These are phyloP conservation scores for Montipora foliosa DNA, from an alignment of 64 coral and sea anemone species.

Conservation along the genomic window DNA sequence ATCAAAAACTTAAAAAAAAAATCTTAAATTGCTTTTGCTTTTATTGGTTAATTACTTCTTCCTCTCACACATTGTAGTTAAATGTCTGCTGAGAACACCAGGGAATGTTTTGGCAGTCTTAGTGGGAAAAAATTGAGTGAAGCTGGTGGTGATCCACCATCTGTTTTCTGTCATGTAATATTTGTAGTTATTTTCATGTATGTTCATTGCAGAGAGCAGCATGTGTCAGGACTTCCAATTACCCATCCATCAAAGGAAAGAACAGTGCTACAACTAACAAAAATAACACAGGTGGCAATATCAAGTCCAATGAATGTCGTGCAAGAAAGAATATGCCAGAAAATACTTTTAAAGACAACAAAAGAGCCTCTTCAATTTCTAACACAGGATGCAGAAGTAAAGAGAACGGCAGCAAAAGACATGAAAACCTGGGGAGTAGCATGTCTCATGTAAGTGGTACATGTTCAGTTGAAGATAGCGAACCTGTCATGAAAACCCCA, in stretches of 20 bases:
- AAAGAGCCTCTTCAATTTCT: neutral
- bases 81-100: too few relatives aligned
- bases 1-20: too few relatives aligned
- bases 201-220: neutral
- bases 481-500: neutral
- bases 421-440: neutral
- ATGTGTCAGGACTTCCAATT: neutral
- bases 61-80: too few relatives aligned
- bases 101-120: too few relatives aligned
- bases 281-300: neutral
- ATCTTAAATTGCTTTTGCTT: too few relatives aligned
- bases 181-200: neutral
- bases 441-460: neutral
- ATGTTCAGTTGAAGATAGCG: neutral
- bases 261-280: neutral
- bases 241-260: neutral
- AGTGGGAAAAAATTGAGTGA: too few relatives aligned
- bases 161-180: neutral
- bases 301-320: neutral
- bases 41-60: too few relatives aligned
- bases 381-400: neutral
- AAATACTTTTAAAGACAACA: neutral
- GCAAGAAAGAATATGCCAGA: constrained; percentile 14
- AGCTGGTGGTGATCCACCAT: too few relatives aligned
- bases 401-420: neutral